Conservation (phyloP, 2,888 invertebrate genomes). For the Ametastegia equiseti region DNA sequence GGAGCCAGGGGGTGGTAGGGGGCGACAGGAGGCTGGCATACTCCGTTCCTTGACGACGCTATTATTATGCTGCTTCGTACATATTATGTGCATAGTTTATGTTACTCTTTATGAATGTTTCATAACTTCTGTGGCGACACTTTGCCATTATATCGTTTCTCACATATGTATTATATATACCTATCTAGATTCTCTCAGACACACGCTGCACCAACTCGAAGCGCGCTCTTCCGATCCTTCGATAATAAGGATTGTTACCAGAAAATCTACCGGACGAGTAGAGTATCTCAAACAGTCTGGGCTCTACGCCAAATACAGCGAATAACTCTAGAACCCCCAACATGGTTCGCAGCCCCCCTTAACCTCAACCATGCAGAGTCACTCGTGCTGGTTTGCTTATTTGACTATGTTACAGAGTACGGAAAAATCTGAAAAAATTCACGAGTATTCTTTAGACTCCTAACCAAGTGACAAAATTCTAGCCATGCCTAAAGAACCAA, state of each 20-base stretch:
- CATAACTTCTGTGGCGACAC: conserved; percentile 47
- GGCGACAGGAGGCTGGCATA: conserved; percentile 59
- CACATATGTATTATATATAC: conserved; percentile 3
- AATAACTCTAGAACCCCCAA: no score
- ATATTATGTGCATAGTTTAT: conserved; percentile 66
- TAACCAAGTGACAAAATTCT: no score
- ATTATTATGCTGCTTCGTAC: conserved; percentile 63
- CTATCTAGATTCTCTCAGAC: neutral
- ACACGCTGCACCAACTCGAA: neutral
- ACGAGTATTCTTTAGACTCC: no score
- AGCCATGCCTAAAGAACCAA: no score
- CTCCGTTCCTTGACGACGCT: conserved; percentile 65
- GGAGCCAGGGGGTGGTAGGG: conserved; percentile 57
- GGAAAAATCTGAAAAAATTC: no score
- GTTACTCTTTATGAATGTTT: conserved; percentile 60
- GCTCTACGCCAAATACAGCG: neutral
- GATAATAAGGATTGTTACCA: neutral
- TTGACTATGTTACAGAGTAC: no score
- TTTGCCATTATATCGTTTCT: conserved; percentile 48
- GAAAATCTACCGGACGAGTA: neutral
- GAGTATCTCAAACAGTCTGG: neutral
- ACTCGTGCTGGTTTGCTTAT: no score
- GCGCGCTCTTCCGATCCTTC: neutral
- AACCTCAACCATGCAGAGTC: no score
- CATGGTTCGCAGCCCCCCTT: no score